Conservation (phyloP, 2,797 vertebrate genomes). For the Heteromormyrus szaboi region DNA sequence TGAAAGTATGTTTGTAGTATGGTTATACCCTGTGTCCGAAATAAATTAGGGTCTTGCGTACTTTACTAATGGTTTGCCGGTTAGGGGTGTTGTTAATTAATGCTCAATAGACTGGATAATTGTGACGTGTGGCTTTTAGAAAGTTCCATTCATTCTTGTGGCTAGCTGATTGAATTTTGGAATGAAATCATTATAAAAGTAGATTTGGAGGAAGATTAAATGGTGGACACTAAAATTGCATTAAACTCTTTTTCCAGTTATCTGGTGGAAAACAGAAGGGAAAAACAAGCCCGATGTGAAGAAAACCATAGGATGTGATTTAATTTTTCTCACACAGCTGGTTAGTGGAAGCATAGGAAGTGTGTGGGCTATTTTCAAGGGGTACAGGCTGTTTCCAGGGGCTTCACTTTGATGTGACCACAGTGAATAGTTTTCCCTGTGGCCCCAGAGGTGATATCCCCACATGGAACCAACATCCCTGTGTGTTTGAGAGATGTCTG, state of each 20-base stretch:
- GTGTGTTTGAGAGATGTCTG: neutral
- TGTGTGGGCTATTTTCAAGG: neutral
- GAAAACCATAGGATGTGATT: neutral
- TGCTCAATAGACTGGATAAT: neutral
- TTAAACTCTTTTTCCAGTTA: neutral
- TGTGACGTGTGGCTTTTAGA: neutral
- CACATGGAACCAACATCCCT: neutral
- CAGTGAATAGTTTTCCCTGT: slow-evolving; percentile 11
- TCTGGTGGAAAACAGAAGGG: neutral
- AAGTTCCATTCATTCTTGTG: neutral
- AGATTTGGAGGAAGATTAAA: neutral
- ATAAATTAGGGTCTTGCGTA: neutral
- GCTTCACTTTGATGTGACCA: slow-evolving; percentile 12
- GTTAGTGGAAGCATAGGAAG: slow-evolving; percentile 13
- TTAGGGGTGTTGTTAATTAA: neutral
- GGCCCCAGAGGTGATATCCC: neutral
- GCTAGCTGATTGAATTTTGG: neutral
- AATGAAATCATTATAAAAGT: neutral
- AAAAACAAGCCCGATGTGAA: neutral
- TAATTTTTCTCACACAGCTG: slow-evolving; percentile 3
- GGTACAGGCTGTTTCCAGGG: neutral
- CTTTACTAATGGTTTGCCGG: neutral
- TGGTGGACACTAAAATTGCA: neutral
- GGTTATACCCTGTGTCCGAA: neutral
- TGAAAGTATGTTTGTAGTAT: neutral